phyloP scores from a whole-genome alignment of 1,140 invertebrate species.

The Diploscapter pachys region DNA sequence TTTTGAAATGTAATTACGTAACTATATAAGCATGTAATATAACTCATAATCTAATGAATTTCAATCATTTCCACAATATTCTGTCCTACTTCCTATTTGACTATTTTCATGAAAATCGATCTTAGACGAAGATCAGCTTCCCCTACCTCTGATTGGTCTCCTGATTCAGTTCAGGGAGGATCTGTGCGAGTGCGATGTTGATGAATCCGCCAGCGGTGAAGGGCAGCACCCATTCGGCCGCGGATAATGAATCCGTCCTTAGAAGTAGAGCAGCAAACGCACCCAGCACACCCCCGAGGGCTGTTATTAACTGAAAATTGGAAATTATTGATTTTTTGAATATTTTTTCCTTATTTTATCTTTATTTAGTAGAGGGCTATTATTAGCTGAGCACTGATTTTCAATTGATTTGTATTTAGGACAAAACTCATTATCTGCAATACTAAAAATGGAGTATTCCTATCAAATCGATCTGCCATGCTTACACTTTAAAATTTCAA shows the following conservation, averaged over 20 bases:
- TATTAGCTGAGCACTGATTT: background rate
- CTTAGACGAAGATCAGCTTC: too few relatives aligned
- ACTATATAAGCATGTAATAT: background rate
- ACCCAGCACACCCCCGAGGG: conserved; percentile 27
- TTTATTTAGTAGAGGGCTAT: background rate
- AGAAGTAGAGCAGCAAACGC: conserved; percentile 25
- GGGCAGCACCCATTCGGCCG: conserved; percentile 27
- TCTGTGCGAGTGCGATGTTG: conserved; percentile 28
- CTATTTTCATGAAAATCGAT: too few relatives aligned
- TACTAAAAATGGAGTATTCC: background rate
- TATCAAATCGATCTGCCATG: background rate
- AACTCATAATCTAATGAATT: background rate
- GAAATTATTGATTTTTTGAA: background rate
- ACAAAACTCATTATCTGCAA: background rate
- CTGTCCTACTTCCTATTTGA: too few relatives aligned
- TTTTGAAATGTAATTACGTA: background rate
- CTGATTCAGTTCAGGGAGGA: conserved; percentile 27
- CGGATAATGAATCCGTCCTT: conserved; percentile 12
- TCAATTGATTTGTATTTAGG: background rate
- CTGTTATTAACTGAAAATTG: conserved; percentile 24
- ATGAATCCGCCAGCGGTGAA: conserved; percentile 37
- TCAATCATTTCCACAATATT: too few relatives aligned
- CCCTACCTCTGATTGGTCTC: conserved; percentile 6
- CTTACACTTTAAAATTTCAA: background rate
- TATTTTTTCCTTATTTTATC: too few relatives aligned